Conservation (phyloP, 2,888 invertebrate genomes). For the Drosophila trichaetosa region DNA sequence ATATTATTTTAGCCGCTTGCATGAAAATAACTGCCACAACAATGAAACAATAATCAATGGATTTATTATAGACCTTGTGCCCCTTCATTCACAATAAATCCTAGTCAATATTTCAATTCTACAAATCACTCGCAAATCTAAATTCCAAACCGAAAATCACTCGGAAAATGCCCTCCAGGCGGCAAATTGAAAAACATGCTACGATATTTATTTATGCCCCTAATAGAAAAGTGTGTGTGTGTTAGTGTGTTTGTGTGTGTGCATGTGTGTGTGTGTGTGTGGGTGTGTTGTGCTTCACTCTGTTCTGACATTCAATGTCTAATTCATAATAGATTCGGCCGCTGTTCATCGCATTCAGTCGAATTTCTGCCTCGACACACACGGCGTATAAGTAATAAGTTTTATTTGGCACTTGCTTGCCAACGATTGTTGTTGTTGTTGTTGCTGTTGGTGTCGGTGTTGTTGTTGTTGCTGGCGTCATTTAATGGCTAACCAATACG, state of each 20-base stretch:
- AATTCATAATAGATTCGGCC: slow-evolving; percentile 81
- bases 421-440: slow-evolving; percentile 51
- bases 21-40: background rate
- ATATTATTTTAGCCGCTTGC: background rate
- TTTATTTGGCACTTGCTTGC: slow-evolving; percentile 80
- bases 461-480: slow-evolving; percentile 62
- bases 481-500: slow-evolving; percentile 82
- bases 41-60: slow-evolving; percentile 9
- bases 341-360: slow-evolving; percentile 37
- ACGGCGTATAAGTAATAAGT: slow-evolving; percentile 81
- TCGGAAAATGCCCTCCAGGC: slow-evolving; percentile 65
- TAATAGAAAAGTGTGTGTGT: slow-evolving; percentile 21
- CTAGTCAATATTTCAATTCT: slow-evolving; percentile 32
- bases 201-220: slow-evolving; percentile 68
- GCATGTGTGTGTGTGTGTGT: slow-evolving; percentile 31
- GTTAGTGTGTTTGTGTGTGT: slow-evolving; percentile 23
- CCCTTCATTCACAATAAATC: slow-evolving; percentile 33
- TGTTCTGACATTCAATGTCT: slow-evolving; percentile 75
- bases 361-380: slow-evolving; percentile 46
- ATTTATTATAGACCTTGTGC: slow-evolving; percentile 31
- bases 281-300: slow-evolving; percentile 27
- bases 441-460: slow-evolving; percentile 31
- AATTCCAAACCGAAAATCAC: slow-evolving; percentile 55
- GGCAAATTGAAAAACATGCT: slow-evolving; percentile 58
- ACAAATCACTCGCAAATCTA: slow-evolving; percentile 45